Percentiles rank a stretch among this genome's conserved stretches.
These are phyloP conservation scores for Acleris cristana DNA, from an alignment of 2,888 invertebrate species.

Conservation along the genomic window DNA sequence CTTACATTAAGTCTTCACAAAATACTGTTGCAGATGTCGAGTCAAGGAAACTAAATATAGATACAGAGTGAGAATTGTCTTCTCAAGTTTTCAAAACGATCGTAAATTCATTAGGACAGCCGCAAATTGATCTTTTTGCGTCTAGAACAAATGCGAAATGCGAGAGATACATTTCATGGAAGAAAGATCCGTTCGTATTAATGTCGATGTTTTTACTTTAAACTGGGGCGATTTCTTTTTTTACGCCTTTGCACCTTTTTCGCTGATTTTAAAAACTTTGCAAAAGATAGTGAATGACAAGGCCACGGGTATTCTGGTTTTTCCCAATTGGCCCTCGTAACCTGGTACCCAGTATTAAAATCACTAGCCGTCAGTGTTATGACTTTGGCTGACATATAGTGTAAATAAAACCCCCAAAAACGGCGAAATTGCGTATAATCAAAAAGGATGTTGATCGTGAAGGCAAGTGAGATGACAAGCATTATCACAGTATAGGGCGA, in stretches of 20 bases:
- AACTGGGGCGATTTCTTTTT: neutral
- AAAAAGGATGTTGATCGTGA: too few species aligned
- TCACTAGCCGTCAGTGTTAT: too few species aligned
- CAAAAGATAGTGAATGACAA: too few species aligned
- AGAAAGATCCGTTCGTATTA: conserved; percentile 11
- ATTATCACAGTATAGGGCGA: too few species aligned
- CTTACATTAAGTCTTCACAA: too few species aligned
- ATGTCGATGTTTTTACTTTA: conserved; percentile 11
- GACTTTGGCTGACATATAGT: too few species aligned
- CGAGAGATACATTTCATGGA: conserved; percentile 8
- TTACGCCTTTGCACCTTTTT: conserved; percentile 13
- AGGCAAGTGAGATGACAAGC: too few species aligned
- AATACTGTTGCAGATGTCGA: too few species aligned
- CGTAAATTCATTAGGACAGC: conserved; percentile 3
- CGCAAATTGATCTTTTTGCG: conserved; percentile 13
- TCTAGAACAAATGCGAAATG: conserved; percentile 11
- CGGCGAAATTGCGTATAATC: too few species aligned
- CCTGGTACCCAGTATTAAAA: conserved; percentile 25
- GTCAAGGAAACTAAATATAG: neutral
- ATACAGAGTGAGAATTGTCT: neutral
- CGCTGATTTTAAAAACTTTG: too few species aligned
- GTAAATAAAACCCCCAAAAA: too few species aligned
- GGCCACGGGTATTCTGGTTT: too few species aligned
- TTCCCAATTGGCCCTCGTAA: conserved; percentile 18
- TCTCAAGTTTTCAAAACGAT: conserved; percentile 1